Evolutionary conservation across 2,797 vertebrate species (phyloP).

Genomic region (Chelidonichthys spinosus): DNA sequence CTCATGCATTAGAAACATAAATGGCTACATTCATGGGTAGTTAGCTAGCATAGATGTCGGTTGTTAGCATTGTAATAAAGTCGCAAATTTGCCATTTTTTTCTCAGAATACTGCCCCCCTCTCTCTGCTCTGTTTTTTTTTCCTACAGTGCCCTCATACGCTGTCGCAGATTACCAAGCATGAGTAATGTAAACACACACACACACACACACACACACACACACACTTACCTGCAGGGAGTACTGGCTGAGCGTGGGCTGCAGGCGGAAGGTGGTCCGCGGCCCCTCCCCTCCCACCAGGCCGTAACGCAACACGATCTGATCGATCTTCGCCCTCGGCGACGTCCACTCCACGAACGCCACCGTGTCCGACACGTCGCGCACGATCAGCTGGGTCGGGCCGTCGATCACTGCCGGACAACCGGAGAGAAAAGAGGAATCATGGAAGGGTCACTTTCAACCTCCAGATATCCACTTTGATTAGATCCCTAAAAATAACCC

Average conservation of each 20-base stretch:
- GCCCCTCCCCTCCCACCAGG: constrained; percentile 88
- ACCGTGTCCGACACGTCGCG: constrained; percentile 95
- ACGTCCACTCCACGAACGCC: constrained; percentile 96
- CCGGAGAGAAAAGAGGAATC: constrained; percentile 6
- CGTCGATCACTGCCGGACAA: constrained; percentile 90
- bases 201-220: background rate
- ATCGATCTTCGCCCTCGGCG: constrained; percentile 93
- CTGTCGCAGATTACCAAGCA: constrained; percentile 14
- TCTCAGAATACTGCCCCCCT: too few relatives aligned
- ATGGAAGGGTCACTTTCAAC: background rate
- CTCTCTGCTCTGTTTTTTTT: too few relatives aligned
- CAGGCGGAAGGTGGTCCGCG: constrained; percentile 92
- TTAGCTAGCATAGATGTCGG: too few relatives aligned
- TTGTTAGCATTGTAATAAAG: too few relatives aligned
- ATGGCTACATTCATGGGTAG: too few relatives aligned
- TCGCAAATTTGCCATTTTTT: too few relatives aligned
- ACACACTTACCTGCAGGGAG: constrained; percentile 90
- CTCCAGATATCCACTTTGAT: too few relatives aligned
- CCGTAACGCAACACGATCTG: constrained; percentile 94
- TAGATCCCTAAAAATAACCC: too few relatives aligned
- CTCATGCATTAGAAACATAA: too few relatives aligned
- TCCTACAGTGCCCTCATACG: too few relatives aligned
- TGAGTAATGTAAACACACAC: constrained; percentile 8
- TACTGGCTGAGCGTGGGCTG: constrained; percentile 97
- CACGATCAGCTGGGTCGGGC: constrained; percentile 92